Evolutionary conservation across 2,888 invertebrate genomes (phyloP).

Genomic region (Geophilus truncorum): DNA sequence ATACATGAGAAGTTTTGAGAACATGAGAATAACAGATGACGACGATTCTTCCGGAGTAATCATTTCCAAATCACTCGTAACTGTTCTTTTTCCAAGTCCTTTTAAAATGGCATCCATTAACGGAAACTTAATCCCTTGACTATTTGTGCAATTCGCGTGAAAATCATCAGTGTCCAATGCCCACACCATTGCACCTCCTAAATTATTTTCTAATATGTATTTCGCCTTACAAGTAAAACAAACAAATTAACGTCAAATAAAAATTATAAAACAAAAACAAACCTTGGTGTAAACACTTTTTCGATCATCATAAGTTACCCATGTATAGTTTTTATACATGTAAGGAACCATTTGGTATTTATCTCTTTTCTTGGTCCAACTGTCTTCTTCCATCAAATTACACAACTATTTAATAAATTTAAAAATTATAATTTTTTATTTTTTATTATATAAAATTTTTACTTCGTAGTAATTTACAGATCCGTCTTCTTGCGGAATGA

Average conservation of each 20-base stretch:
- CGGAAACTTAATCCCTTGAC: neutral
- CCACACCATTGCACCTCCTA: neutral
- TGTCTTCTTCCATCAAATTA: neutral
- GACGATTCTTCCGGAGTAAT: neutral
- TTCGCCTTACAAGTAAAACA: neutral
- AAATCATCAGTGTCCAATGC: neutral
- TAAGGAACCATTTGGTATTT: slow-evolving; percentile 69
- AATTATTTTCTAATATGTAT: neutral
- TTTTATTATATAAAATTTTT: neutral
- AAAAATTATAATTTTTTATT: neutral
- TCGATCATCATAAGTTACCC: slow-evolving; percentile 76
- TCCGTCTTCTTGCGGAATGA: neutral
- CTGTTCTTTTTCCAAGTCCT: neutral
- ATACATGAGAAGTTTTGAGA: neutral
- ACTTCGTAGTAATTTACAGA: neutral
- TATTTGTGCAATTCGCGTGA: neutral
- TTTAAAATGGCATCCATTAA: neutral
- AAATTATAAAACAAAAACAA: neutral
- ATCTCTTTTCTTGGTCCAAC: slow-evolving; percentile 59
- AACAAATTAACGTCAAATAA: neutral
- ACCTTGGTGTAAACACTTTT: slow-evolving; percentile 67
- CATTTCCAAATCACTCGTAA: neutral
- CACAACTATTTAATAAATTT: neutral
- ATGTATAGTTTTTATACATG: slow-evolving; percentile 61
- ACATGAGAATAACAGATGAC: neutral